phyloP scores from a whole-genome alignment of 2,888 invertebrate genomes.

The Alviniconcha strummeri region DNA sequence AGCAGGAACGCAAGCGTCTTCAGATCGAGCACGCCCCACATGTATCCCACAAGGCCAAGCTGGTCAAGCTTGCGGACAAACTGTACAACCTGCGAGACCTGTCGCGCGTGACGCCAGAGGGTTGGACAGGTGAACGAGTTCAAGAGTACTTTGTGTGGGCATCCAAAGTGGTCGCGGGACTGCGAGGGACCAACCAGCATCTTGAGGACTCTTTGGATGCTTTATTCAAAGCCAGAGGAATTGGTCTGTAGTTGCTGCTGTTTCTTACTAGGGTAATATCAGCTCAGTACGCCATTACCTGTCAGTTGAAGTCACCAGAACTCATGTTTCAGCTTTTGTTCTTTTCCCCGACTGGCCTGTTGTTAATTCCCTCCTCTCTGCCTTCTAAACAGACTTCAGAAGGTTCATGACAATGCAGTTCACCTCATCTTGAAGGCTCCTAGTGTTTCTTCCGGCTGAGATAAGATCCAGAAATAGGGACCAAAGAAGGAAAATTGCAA shows the following conservation, averaged over 20 bases:
- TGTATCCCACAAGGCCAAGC: slow-evolving; percentile 80
- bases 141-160: slow-evolving; percentile 83
- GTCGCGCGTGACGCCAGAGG: slow-evolving; percentile 75
- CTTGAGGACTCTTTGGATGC: slow-evolving; percentile 76
- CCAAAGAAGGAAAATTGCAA: too few species aligned
- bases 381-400: not conserved
- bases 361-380: not conserved
- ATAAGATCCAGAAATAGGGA: too few species aligned
- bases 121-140: slow-evolving; percentile 80
- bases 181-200: slow-evolving; percentile 79
- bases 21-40: slow-evolving; percentile 80
- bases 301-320: too few species aligned
- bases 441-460: too few species aligned
- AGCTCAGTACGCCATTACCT: not conserved
- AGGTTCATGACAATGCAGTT: not conserved
- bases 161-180: slow-evolving; percentile 80
- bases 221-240: slow-evolving; percentile 54
- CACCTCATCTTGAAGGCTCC: too few species aligned
- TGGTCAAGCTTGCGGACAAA: slow-evolving; percentile 88
- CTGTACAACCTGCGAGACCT: slow-evolving; percentile 87
- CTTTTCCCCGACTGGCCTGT: too few species aligned
- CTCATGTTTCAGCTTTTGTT: too few species aligned
- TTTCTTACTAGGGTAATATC: not conserved
- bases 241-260: not conserved
- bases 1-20: slow-evolving; percentile 78